Conservation (phyloP, 2,888 invertebrate species). For the Venusia cambrica region DNA sequence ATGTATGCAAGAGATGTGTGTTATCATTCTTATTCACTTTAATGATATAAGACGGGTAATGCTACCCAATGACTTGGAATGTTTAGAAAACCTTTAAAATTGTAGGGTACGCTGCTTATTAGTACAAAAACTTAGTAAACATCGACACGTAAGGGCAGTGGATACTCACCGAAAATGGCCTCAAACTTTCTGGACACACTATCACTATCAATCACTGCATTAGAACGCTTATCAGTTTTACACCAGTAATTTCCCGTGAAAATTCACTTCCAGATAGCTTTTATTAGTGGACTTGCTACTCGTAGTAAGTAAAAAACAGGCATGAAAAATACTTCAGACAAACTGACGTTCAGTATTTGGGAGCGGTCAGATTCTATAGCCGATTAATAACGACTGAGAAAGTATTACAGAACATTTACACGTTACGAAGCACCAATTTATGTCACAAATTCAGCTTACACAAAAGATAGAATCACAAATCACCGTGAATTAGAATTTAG, state of each 20-base stretch:
- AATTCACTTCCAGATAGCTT: slow-evolving; percentile 79
- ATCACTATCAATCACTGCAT: slow-evolving; percentile 57
- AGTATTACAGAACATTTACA: slow-evolving; percentile 47
- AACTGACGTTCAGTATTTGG: slow-evolving; percentile 68
- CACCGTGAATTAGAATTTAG: slow-evolving; percentile 61
- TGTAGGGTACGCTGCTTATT: slow-evolving; percentile 34
- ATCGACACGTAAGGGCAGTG: slow-evolving; percentile 59
- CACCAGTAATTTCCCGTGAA: slow-evolving; percentile 63
- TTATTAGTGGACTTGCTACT: slow-evolving; percentile 73
- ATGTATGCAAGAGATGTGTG: slow-evolving; percentile 17
- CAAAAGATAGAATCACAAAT: slow-evolving; percentile 58
- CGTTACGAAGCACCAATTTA: slow-evolving; percentile 51
- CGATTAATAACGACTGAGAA: slow-evolving; percentile 41
- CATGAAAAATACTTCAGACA: slow-evolving; percentile 75
- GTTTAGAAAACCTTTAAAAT: slow-evolving; percentile 32
- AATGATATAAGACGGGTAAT: too few relatives aligned
- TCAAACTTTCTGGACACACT: slow-evolving; percentile 62
- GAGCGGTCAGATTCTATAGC: slow-evolving; percentile 72
- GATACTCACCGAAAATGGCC: slow-evolving; percentile 74
- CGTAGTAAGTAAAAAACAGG: slow-evolving; percentile 68
- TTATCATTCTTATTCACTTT: too few relatives aligned
- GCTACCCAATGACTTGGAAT: slow-evolving; percentile 20
- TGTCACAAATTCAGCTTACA: slow-evolving; percentile 58
- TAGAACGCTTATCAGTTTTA: slow-evolving; percentile 73
- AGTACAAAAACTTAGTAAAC: slow-evolving; percentile 42